Evolutionary conservation across 2,797 vertebrate genomes (phyloP), one percentile per base, ranked within the genome.

Genomic region (Tarsius wallacei): DNA sequence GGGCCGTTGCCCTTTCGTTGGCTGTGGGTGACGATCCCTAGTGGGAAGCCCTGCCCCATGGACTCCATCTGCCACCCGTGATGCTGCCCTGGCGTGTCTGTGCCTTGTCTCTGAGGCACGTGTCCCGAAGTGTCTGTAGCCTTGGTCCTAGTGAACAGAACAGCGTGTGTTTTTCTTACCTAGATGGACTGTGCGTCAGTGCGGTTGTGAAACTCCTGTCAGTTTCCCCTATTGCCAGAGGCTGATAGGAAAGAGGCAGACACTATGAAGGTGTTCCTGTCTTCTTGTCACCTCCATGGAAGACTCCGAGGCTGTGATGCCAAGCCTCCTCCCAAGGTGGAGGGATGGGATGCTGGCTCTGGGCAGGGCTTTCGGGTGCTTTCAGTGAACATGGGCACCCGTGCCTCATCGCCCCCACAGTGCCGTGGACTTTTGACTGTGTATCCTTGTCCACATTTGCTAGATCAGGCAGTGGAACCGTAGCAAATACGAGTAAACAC

Each of bases 71-170:
- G 2, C 55, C 33, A 21, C 28, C 61, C 19, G 0, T 36, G 11
- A 17, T 61, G 19, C 68, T 24, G 55, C 2, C 47, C 0, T 6
- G 42, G 0, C 31, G 36, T 1, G 15, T 13, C 21, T 4, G 2
- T 42, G 31, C 21, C n/a, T 47, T 26, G 26, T 14, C 57, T 51
- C 59, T 7, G 36, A 93, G 74, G 59, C 51, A 28, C 7, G 26
- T 5, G 5, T 80, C 90, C 70, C 66, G 19, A 78, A 73, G 64
- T 70, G 33, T 51, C 49, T 74, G 0, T 47, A 2, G 19, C 16
- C n/a, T 83, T 33, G 9, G 24, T 87, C 22, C 61, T 93, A 31
- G 49, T 82, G 55, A 15, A 77, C 64, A 33, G 28, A 59, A 61
- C 5, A 14, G 47, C 57, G 3, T n/a, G 2, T 26, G 8, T 80